Base-by-base conservation (phyloP, 1,140 invertebrate genomes). In the Pteromalus puparum region DNA sequence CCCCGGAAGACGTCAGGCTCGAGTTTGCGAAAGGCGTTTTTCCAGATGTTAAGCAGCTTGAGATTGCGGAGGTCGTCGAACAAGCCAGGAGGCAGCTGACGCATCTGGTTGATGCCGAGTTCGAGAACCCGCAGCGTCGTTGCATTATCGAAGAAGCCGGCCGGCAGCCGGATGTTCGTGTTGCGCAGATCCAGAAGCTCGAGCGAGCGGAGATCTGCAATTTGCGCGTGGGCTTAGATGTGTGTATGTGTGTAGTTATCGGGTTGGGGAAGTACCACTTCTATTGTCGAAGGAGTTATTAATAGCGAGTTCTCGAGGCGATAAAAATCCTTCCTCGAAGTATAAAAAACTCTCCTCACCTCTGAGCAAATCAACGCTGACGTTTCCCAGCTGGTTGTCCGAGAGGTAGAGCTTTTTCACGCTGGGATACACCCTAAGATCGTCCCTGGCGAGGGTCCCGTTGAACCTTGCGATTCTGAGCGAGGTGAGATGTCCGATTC, bases 91-190 rank as follows among this genome's bases (percentile, higher is more conserved):
- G 94, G 93, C 83, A 96, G 89, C 87, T 93, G 90, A 9, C 90
- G 91, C 86, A 96, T 89, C 70, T 94, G 93, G 88, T 96, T 96
- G 79, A 93, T 92, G 74, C 94, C 95, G 82, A 96, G 92, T 88
- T 96, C 95, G 42, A 96, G 92, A 67, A 93, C 93, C 85, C 94
- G 91, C 24, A 96, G 90, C 85, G 93, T 94, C 42, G 93, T 91
- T 34, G 95, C 80, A 7, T 84, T 86, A 18, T 88, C 68, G 81
- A 91, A 89, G 28, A 91, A 81, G 24, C 87, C 88, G 48, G 48
- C 13, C 75, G 86, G 85, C 68, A 76, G 46, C 65, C 48, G 93
- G 12, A 94, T 92, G 77, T 93, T 93, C 86, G 95, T 95, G 6
- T 93, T 93, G 83, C 93, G 90, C 28, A 85, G 67, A 18, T 85